Conservation (phyloP, 2,797 vertebrate species). For the Nyctalus aviator region DNA sequence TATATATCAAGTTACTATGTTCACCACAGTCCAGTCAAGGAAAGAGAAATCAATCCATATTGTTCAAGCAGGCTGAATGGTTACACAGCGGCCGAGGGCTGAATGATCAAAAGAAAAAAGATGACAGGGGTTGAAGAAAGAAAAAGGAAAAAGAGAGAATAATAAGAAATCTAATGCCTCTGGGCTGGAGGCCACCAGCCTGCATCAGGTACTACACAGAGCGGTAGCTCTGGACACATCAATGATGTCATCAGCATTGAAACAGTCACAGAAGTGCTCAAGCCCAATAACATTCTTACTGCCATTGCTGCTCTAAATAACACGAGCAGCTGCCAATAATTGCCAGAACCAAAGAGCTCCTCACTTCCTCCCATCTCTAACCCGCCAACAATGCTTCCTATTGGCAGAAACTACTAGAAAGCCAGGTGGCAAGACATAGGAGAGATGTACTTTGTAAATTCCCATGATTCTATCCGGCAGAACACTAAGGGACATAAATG, state of each 20-base stretch:
- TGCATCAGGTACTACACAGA: not conserved
- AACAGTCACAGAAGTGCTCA: not conserved
- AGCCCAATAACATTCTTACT: not conserved
- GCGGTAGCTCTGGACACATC: not conserved
- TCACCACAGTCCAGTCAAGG: not conserved
- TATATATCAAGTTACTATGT: not conserved
- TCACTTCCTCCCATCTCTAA: not conserved
- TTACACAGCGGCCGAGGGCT: not conserved
- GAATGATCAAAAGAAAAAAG: not conserved
- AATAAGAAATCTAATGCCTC: not conserved
- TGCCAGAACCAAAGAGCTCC: not conserved
- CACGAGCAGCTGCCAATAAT: not conserved
- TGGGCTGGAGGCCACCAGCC: not conserved
- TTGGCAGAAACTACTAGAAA: not conserved
- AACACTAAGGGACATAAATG: not conserved
- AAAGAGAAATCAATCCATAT: not conserved
- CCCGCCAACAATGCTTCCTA: not conserved
- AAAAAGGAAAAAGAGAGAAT: not conserved
- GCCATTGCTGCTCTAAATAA: not conserved
- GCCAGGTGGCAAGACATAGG: not conserved
- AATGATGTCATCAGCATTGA: not conserved
- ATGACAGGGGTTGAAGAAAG: not conserved
- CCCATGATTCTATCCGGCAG: not conserved
- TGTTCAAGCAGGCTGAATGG: not conserved
- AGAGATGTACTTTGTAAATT: not conserved